These are phyloP conservation scores for Caerostris darwini DNA, from an alignment of 1,140 invertebrate species.

Conservation along the genomic window DNA sequence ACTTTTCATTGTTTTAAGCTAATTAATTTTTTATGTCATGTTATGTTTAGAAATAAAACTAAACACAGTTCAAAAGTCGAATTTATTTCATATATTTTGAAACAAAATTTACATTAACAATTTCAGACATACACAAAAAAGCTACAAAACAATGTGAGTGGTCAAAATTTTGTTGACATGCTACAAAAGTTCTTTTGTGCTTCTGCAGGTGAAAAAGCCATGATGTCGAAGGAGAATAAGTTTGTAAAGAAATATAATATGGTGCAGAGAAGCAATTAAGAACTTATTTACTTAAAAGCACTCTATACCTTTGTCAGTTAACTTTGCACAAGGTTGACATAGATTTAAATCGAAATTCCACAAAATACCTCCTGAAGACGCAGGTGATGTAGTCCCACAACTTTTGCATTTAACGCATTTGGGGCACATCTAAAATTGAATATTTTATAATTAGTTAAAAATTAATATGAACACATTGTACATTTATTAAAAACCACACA, in stretches of 20 bases:
- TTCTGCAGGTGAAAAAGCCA: slow-evolving; percentile 62
- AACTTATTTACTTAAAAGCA: slow-evolving; percentile 75
- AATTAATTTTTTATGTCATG: background rate
- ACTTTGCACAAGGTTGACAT: slow-evolving; percentile 93
- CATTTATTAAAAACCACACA: background rate
- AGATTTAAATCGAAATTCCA: slow-evolving; percentile 93
- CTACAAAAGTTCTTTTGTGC: slow-evolving; percentile 65
- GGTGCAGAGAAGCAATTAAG: slow-evolving; percentile 59
- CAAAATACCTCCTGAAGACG: slow-evolving; percentile 88
- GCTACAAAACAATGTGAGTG: slow-evolving; percentile 63
- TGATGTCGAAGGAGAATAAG: slow-evolving; percentile 33
- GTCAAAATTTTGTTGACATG: slow-evolving; percentile 74
- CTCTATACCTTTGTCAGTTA: slow-evolving; percentile 88
- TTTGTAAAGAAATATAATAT: slow-evolving; percentile 59
- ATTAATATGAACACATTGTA: slow-evolving; percentile 46
- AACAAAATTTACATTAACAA: slow-evolving; percentile 45
- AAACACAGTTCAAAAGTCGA: slow-evolving; percentile 46
- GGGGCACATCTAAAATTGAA: slow-evolving; percentile 88
- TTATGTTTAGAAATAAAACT: slow-evolving; percentile 50
- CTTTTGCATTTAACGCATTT: slow-evolving; percentile 94
- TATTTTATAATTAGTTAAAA: slow-evolving; percentile 44
- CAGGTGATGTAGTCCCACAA: slow-evolving; percentile 86
- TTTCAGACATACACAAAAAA: slow-evolving; percentile 50
- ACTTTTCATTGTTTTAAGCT: slow-evolving; percentile 60
- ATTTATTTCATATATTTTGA: slow-evolving; percentile 50